Evolutionary conservation across 1,140 invertebrate species (phyloP).

Genomic region (Drosophila lowei): DNA sequence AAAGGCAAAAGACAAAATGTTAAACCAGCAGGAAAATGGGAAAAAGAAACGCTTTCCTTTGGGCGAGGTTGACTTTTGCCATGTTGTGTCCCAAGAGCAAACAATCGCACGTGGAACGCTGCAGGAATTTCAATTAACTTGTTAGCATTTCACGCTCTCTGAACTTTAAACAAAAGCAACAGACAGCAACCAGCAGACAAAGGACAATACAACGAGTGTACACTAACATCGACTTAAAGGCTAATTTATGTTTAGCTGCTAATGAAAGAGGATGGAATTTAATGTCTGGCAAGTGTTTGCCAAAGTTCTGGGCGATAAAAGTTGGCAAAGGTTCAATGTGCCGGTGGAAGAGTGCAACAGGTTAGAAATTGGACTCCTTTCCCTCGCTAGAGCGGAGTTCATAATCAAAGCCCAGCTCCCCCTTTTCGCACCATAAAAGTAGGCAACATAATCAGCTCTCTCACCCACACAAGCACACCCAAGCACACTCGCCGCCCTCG

Average conservation of each 20-base stretch:
- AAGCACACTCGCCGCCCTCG: too few species aligned
- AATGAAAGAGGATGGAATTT: slow-evolving; percentile 39
- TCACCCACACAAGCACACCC: background rate
- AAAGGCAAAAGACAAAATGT: slow-evolving; percentile 1
- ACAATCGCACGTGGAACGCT: slow-evolving; percentile 59
- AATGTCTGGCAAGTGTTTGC: slow-evolving; percentile 31
- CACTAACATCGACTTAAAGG: slow-evolving; percentile 41
- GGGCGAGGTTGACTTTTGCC: slow-evolving; percentile 15
- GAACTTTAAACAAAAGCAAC: slow-evolving; percentile 45
- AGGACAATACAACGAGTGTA: slow-evolving; percentile 2
- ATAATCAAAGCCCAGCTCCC: slow-evolving; percentile 23
- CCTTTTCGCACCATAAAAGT: slow-evolving; percentile 46
- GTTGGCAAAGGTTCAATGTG: slow-evolving; percentile 4
- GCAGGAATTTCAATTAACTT: slow-evolving; percentile 65
- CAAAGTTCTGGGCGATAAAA: slow-evolving; percentile 20
- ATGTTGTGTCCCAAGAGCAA: slow-evolving; percentile 37
- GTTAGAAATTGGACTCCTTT: slow-evolving; percentile 18
- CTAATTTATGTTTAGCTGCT: slow-evolving; percentile 50
- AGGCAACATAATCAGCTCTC: slow-evolving; percentile 16
- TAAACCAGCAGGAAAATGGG: slow-evolving; percentile 8
- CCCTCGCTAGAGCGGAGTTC: background rate
- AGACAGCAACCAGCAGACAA: slow-evolving; percentile 8
- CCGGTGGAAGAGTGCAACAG: slow-evolving; percentile 18
- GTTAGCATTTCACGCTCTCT: slow-evolving; percentile 50
- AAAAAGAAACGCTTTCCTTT: slow-evolving; percentile 26